Evolutionary conservation across 2,797 vertebrate species (phyloP), one percentile per base, ranked within the genome.

Genomic region (Typhlichthys eigenmanni): DNA sequence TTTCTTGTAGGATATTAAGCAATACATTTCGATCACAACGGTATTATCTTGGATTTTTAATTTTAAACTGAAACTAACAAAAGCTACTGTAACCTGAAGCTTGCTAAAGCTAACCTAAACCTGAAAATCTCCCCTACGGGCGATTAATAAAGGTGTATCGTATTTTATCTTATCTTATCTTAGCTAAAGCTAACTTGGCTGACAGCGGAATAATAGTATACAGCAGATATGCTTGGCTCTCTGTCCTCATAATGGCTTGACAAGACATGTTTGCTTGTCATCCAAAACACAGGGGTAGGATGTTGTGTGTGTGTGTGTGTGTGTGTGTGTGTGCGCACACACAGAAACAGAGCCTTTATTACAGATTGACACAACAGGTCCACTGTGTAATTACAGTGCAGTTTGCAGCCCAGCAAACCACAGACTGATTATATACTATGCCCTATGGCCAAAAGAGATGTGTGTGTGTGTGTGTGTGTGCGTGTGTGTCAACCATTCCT

Each of bases 331-430:
- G 45, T 58, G 58, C 53, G 49, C 53, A 64, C 55, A 55, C 43
- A 72, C 61, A 77, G 69, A 82, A 85, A 74, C 58, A 75, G 67
- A 83, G 65, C 61, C 77, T 56, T 72, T 71, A 82, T 79, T 76
- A 77, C 60, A 76, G 60, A 75, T 68, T 69, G 57, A 57, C 80
- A 58, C 80, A 83, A 82, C 71, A 71, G 2, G 63, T 43, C 69
- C 13, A 4, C 68, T 75, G 61, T 78, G 60, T 86, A 83, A 87
- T 85, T 86, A 82, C 65, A 60, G 55, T 60, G 69, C 13, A 81
- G 61, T 66, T 73, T 47, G 56, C 64, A 60, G 49, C 74, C 66
- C 74, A 58, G 34, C 49, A 59, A 64, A 53, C 78, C 66, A 52
- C 78, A 60, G 57, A 46, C 72, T 75, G 75, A 77, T 84, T 84